Evolutionary conservation across 92 coral and sea anemone genomes (phyloP), one percentile per base, ranked within the genome.

Genomic region (Epizoanthus ramosus): DNA sequence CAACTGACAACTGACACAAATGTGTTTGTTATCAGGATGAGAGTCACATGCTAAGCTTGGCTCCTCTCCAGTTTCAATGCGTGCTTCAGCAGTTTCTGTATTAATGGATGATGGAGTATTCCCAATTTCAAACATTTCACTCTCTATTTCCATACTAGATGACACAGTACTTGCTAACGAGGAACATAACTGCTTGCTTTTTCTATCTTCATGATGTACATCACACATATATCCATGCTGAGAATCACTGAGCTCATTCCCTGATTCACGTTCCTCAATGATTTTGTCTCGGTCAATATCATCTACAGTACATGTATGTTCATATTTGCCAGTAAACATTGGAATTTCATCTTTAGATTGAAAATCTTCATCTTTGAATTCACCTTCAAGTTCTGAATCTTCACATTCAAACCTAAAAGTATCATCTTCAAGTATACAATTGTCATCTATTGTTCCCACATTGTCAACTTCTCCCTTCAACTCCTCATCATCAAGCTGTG

Each of bases 301-400:
- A 33, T 61, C 15, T 13, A 41, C 60, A 60, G 41, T 5, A n/a
- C n/a, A n/a, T n/a, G n/a, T n/a, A 22, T 31, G 45, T 21, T 77
- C 82, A 22, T 77, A 77, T 19, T 61, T 19, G 9, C 71, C 70
- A 41, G 25, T 9, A 77, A 77, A 77, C 82, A 61, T 77, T 47
- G 43, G 56, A 77, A 60, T 45, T 61, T 14, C 71, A 60, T 60
- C 47, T 63, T 41, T n/a, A 35, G 37, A 6, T 19, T 6, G 22
- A 28, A 58, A 28, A 43, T 59, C 59, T 4, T 59, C 71, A 63
- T 0, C 43, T 37, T 37, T 37, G 43, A 3, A 2, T 37, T 37
- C 6, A 6, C 43, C 43, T 37, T 35, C 39, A 35, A 35, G 39
- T 35, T 37, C 43, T 3, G 43, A 37, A 37, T 37, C 43, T 37